Evolutionary conservation across 2,113 vertebrate genomes (phyloP).

Genomic region (Epinephelus lanceolatus): DNA sequence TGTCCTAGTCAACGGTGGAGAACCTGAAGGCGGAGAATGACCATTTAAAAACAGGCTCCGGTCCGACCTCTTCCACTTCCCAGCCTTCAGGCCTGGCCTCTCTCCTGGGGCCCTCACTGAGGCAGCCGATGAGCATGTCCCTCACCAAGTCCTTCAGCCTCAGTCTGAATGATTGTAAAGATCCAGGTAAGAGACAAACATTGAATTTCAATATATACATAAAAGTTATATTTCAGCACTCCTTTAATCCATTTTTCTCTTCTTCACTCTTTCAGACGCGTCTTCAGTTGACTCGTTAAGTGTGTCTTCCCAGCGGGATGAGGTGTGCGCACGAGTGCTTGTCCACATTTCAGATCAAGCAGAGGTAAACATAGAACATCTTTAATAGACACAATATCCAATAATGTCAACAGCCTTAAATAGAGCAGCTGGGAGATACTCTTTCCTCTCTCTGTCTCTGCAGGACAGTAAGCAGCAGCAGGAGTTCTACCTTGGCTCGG

Average conservation of each 20-base stretch:
- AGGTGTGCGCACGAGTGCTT: constrained; percentile 87
- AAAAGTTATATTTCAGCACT: background rate
- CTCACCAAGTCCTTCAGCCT: constrained; percentile 92
- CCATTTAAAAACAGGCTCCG: constrained; percentile 91
- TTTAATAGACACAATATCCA: background rate
- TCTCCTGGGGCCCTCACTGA: constrained; percentile 86
- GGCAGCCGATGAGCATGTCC: constrained; percentile 89
- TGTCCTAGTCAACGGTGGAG: constrained; percentile 91
- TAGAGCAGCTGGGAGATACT: background rate
- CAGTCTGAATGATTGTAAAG: constrained; percentile 84
- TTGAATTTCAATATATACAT: background rate
- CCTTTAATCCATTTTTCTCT: background rate
- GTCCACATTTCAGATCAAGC: constrained; percentile 88
- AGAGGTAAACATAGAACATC: constrained; percentile 84
- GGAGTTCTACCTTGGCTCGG: constrained; percentile 92
- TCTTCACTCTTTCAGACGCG: constrained; percentile 80
- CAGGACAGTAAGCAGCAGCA: constrained; percentile 93
- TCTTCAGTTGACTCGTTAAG: constrained; percentile 88
- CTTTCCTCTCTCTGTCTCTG: constrained; percentile 19
- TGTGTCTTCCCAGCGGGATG: constrained; percentile 85
- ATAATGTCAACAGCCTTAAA: background rate
- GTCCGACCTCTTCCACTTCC: constrained; percentile 85
- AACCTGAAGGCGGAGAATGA: constrained; percentile 95
- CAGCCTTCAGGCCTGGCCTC: constrained; percentile 86
- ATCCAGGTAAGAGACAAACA: constrained; percentile 83